Evolutionary conservation across 1,140 invertebrate species (phyloP).

Genomic region (Zaprionus davidi): DNA sequence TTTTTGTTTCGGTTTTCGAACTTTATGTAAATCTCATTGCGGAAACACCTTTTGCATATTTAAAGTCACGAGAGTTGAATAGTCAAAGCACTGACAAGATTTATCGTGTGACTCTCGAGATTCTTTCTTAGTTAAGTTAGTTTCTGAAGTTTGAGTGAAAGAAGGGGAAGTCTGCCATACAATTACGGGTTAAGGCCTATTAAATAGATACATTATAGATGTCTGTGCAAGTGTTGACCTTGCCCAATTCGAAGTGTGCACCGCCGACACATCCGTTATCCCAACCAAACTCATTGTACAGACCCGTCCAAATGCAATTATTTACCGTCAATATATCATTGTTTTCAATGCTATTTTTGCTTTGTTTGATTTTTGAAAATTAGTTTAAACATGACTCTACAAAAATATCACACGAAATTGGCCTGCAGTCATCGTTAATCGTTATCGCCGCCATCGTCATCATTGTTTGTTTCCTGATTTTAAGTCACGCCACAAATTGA

Average conservation of each 20-base stretch:
- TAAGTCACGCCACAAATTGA: conserved; percentile 43
- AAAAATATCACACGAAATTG: conserved; percentile 23
- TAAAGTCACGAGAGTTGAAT: conserved; percentile 38
- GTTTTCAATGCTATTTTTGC: not conserved
- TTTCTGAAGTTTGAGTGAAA: conserved; percentile 38
- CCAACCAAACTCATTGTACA: conserved; percentile 8
- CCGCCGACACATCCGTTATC: conserved; percentile 35
- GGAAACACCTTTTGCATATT: conserved; percentile 70
- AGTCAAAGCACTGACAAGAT: conserved; percentile 22
- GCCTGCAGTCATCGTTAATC: conserved; percentile 34
- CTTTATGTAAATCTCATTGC: conserved; percentile 73
- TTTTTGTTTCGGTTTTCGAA: conserved; percentile 44
- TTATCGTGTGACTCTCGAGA: conserved; percentile 63
- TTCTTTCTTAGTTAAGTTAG: conserved; percentile 7
- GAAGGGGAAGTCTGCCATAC: not conserved
- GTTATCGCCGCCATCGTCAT: conserved; percentile 13
- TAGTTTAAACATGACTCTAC: conserved; percentile 43
- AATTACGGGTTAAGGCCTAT: conserved; percentile 29
- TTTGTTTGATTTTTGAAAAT: conserved; percentile 22
- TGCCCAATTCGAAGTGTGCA: conserved; percentile 30
- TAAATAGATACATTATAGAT: conserved; percentile 19
- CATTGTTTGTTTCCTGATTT: conserved; percentile 25
- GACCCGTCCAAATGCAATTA: conserved; percentile 52
- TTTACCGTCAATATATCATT: conserved; percentile 32
- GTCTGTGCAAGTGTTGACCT: conserved; percentile 12